Conservation (phyloP, 2,888 invertebrate genomes). For the Drosophila affinis region DNA sequence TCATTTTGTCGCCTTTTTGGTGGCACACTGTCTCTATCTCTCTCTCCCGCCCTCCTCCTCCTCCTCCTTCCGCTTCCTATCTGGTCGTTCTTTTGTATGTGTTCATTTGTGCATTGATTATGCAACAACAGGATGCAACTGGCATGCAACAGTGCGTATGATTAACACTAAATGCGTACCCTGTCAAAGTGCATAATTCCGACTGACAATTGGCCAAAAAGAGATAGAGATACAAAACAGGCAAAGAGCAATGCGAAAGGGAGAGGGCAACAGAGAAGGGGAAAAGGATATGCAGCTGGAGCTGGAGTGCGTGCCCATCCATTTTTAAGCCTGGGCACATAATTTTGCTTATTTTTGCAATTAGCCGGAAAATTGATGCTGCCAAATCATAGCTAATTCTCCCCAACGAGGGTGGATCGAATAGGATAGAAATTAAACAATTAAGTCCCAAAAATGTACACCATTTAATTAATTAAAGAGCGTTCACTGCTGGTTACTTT, state of each 20-base stretch:
- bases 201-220: slow-evolving; percentile 16
- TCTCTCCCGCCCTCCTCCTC: not conserved
- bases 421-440: not conserved
- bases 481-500: too few species aligned
- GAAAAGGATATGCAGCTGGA: too few species aligned
- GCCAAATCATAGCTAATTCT: slow-evolving; percentile 37
- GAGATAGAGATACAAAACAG: not conserved
- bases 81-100: not conserved
- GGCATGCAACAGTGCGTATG: slow-evolving; percentile 65
- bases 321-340: slow-evolving; percentile 16
- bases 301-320: not conserved
- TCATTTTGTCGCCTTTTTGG: not conserved
- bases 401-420: slow-evolving; percentile 17
- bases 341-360: slow-evolving; percentile 55
- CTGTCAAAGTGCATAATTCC: slow-evolving; percentile 51
- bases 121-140: slow-evolving; percentile 35
- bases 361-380: slow-evolving; percentile 54
- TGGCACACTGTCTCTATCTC: not conserved
- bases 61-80: slow-evolving; percentile 2
- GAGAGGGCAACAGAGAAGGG: not conserved
- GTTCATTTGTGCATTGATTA: slow-evolving; percentile 33
- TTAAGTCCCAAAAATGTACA: too few species aligned
- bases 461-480: too few species aligned
- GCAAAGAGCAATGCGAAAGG: not conserved
- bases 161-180: slow-evolving; percentile 56